phyloP scores from a whole-genome alignment of 2,113 vertebrate genomes.

The Numenius arquata region DNA sequence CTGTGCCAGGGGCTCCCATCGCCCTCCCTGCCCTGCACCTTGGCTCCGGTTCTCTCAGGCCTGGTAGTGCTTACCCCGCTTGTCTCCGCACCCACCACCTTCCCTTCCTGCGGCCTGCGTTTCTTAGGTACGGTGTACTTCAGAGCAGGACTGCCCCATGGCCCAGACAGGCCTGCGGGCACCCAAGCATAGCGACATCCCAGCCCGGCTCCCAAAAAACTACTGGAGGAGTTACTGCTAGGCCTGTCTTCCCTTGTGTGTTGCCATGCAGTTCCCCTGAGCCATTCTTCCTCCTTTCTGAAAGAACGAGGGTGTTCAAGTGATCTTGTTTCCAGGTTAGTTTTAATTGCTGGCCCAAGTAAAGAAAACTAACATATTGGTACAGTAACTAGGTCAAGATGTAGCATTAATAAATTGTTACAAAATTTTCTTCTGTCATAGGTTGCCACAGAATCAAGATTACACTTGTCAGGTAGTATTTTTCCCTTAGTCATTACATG shows the following conservation, averaged over 20 bases:
- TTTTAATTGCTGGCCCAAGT: background rate
- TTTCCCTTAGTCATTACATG: no score
- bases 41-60: rapidly evolving
- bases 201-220: rapidly evolving
- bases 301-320: background rate
- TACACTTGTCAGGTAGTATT: background rate
- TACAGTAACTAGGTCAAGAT: background rate
- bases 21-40: no score
- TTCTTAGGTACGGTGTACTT: rapidly evolving
- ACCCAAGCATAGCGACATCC: background rate
- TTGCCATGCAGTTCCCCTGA: background rate
- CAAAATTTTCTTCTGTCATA: rapidly evolving
- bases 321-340: background rate
- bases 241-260: rapidly evolving
- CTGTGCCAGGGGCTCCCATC: rapidly evolving
- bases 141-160: rapidly evolving
- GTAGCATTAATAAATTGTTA: background rate
- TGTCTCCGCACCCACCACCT: rapidly evolving
- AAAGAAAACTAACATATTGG: background rate
- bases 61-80: rapidly evolving
- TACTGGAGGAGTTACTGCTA: background rate
- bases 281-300: background rate
- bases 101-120: background rate
- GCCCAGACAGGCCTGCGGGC: background rate
- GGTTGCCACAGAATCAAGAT: rapidly evolving